phyloP scores from a whole-genome alignment of 2,113 vertebrate genomes.

The Gasterosteus aculeatus region DNA sequence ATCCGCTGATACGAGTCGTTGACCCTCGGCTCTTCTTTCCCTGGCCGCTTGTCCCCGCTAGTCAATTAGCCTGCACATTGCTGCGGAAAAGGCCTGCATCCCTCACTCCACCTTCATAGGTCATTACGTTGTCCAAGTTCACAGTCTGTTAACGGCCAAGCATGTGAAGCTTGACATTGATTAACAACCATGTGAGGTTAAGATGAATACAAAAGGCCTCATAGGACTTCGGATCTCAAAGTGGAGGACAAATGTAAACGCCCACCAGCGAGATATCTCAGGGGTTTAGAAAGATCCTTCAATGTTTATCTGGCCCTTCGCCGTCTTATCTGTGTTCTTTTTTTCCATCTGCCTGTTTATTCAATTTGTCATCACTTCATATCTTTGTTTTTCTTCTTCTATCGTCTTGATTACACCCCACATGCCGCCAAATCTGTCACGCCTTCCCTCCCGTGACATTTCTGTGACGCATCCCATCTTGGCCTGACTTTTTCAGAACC shows the following conservation, averaged over 20 bases:
- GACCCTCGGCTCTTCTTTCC: conserved; percentile 24
- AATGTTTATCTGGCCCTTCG: conserved; percentile 42
- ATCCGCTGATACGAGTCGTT: conserved; percentile 27
- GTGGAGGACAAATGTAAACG: conserved; percentile 12
- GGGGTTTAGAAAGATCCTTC: conserved; percentile 16
- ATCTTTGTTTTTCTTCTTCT: conserved; percentile 46
- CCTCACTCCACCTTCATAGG: conserved; percentile 41
- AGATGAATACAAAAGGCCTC: conserved; percentile 44
- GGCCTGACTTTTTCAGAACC: neutral
- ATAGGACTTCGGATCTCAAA: conserved; percentile 21
- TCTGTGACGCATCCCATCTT: neutral
- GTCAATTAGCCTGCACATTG: conserved; percentile 53
- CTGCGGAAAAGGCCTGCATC: conserved; percentile 39
- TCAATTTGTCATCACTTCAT: conserved; percentile 39
- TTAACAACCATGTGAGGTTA: conserved; percentile 22
- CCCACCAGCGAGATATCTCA: conserved; percentile 23
- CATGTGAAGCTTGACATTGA: conserved; percentile 36
- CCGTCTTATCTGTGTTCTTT: conserved; percentile 36
- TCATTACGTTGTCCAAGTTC: conserved; percentile 57
- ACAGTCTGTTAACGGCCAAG: conserved; percentile 54
- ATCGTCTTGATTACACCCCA: conserved; percentile 44
- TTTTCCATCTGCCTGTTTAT: conserved; percentile 55
- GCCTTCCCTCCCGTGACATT: conserved; percentile 17
- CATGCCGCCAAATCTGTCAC: conserved; percentile 48
- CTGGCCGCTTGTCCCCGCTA: conserved; percentile 15